Evolutionary conservation across 2,888 invertebrate genomes (phyloP).

Genomic region (Alviniconcha strummeri): DNA sequence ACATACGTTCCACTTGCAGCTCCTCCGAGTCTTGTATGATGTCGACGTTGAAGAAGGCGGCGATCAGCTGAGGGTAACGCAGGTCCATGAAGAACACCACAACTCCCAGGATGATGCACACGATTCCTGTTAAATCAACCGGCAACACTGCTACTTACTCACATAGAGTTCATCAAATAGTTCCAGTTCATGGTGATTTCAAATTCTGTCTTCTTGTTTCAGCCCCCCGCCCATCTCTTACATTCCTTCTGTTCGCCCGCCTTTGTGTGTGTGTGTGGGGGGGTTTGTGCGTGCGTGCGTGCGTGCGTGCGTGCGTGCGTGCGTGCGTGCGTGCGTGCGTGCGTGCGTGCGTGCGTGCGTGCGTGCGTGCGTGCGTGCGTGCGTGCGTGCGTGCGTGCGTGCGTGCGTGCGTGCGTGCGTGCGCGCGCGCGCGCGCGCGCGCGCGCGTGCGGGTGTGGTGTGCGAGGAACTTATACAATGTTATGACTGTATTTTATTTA

Average conservation of each 20-base stretch:
- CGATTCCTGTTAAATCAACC: slow-evolving; percentile 8
- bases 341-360: neutral
- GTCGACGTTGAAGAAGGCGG: slow-evolving; percentile 63
- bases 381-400: neutral
- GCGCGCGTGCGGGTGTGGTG: neutral
- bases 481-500: too few relatives aligned
- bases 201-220: neutral
- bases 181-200: too few relatives aligned
- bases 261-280: neutral
- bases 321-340: neutral
- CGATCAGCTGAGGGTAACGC: slow-evolving; percentile 75
- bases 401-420: neutral
- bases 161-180: too few relatives aligned
- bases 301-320: neutral
- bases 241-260: neutral
- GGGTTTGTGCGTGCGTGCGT: neutral
- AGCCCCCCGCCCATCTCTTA: neutral
- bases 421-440: slow-evolving; percentile 15
- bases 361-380: neutral
- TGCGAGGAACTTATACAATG: too few relatives aligned
- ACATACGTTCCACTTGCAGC: slow-evolving; percentile 49
- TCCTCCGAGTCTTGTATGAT: slow-evolving; percentile 61
- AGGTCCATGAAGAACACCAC: slow-evolving; percentile 88
- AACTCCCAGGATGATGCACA: slow-evolving; percentile 78
- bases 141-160: too few relatives aligned